Evolutionary conservation across 2,113 vertebrate genomes (phyloP), one percentile per base, ranked within the genome.

Genomic region (Hylia prasina): DNA sequence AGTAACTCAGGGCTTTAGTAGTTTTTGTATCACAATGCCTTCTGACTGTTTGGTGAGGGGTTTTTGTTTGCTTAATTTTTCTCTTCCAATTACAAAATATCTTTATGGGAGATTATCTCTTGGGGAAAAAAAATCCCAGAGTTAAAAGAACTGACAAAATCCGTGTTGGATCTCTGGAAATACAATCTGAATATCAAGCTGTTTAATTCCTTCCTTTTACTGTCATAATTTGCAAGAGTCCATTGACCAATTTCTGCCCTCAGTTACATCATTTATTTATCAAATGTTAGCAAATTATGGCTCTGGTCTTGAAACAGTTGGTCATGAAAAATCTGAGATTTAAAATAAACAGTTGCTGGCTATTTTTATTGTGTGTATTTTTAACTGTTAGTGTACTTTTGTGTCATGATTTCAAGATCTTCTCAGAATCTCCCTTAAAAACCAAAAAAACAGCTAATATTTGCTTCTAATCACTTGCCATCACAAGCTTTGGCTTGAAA

Each of bases 91-190:
- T 71, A 82, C 11, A 78, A 47, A 87, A 78, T 57, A 56, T 16
- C 1, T 58, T 75, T 51, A 33, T 47, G 20, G 28, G 15, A 50
- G 11, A 65, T 15, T 45, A 57, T 50, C 7, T 63, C 8, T 27
- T 68, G 23, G 16, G 16, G 2, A 5, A 82, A 51, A 69, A 57
- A 24, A 1, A 54, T 0, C 0, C 3, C n/a, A 57, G 16, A 35
- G 7, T 73, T 66, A 66, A 81, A 81, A 78, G 39, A 57, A 80
- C 13, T 11, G 35, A 35, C 6, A 90, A 73, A 89, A 54, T 76
- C 44, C 20, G 12, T 13, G 3, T 24, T 50, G 44, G 6, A 11
- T 75, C 21, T 81, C 27, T 13, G 10, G 42, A 86, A 86, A 73
- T 83, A 42, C 19, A 33, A 19, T 56, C 24, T 40, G 33, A 75